These are phyloP conservation scores for Euplexia lucipara DNA, from an alignment of 2,888 invertebrate genomes.

Conservation along the genomic window DNA sequence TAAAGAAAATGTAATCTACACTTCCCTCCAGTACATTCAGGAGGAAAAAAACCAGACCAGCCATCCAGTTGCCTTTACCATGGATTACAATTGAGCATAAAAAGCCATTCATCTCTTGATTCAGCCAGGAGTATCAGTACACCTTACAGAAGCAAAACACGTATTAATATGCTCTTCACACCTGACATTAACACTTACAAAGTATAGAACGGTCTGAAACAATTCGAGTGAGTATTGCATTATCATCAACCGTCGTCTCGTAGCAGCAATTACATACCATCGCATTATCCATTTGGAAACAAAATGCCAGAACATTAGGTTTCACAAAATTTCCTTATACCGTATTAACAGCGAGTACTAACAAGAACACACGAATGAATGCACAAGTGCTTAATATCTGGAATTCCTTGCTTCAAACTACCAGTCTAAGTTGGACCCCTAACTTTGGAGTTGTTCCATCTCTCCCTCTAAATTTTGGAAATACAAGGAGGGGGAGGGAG, in stretches of 20 bases:
- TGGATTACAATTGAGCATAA: too few species aligned
- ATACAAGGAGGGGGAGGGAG: conserved; percentile 64
- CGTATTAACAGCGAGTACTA: conserved; percentile 80
- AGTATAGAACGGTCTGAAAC: conserved; percentile 32
- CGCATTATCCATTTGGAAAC: conserved; percentile 62
- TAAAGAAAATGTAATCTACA: too few species aligned
- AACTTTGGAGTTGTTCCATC: conserved; percentile 54
- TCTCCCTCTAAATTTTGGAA: conserved; percentile 43
- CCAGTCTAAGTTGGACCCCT: conserved; percentile 72
- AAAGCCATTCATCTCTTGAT: too few species aligned
- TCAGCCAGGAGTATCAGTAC: background rate
- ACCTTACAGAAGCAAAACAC: conserved; percentile 23
- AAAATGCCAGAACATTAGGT: conserved; percentile 67
- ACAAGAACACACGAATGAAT: conserved; percentile 83
- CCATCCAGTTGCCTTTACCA: too few species aligned
- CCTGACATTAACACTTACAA: conserved; percentile 40
- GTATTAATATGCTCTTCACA: conserved; percentile 4
- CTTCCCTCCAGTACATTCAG: too few species aligned
- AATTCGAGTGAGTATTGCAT: conserved; percentile 53
- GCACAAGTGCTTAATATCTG: conserved; percentile 86
- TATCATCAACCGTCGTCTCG: conserved; percentile 41
- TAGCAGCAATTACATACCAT: conserved; percentile 51
- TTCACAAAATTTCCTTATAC: conserved; percentile 81
- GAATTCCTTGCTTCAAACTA: conserved; percentile 79
- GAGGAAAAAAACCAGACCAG: too few species aligned